Conservation (phyloP, 2,113 vertebrate genomes). For the Tretioscincus oriximinensis region DNA sequence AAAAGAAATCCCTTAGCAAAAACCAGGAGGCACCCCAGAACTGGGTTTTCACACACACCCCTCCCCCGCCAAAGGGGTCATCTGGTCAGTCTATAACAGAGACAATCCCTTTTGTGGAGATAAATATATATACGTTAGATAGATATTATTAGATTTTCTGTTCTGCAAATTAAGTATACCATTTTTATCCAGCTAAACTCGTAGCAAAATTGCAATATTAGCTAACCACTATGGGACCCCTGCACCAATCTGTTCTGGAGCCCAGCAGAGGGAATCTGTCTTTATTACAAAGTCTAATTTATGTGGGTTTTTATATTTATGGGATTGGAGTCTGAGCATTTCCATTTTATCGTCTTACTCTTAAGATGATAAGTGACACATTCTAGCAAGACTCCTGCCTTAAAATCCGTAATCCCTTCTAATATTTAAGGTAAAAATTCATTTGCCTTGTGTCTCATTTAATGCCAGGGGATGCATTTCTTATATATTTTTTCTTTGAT, state of each 20-base stretch:
- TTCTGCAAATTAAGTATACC: background rate
- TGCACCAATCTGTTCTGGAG: conserved; percentile 8
- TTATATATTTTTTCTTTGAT: conserved; percentile 16
- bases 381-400: conserved; percentile 14
- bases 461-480: background rate
- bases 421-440: conserved; percentile 16
- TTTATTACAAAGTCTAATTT: conserved; percentile 18
- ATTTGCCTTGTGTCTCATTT: conserved; percentile 12
- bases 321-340: conserved; percentile 13
- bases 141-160: background rate
- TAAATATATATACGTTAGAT: no score
- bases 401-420: conserved; percentile 26
- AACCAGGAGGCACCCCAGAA: no score
- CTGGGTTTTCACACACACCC: no score
- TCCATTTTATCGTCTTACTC: conserved; percentile 31
- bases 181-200: background rate
- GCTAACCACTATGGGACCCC: background rate
- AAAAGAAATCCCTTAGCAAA: no score
- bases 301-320: conserved; percentile 20
- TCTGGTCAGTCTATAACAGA: no score
- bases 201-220: background rate
- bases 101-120: no score
- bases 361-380: conserved; percentile 19
- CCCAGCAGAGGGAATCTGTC: background rate
- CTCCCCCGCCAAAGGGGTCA: no score